phyloP scores from a whole-genome alignment of 1,140 invertebrate genomes.

The Chrysoperla carnea region DNA sequence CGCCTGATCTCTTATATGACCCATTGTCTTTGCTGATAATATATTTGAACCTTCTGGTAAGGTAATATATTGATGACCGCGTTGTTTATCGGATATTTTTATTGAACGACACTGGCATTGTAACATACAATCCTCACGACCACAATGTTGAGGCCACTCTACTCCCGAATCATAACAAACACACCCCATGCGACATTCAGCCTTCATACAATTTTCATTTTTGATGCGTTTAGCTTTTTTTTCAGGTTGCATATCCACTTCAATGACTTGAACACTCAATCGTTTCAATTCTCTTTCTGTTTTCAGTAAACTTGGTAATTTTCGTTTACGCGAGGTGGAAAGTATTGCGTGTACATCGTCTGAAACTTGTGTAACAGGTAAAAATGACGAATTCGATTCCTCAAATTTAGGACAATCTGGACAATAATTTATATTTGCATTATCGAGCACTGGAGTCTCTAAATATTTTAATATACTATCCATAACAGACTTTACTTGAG shows the following conservation, averaged over 20 bases:
- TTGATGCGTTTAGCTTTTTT: constrained; percentile 6
- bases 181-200: constrained; percentile 25
- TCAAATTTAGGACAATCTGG: not conserved
- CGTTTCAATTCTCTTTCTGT: constrained; percentile 18
- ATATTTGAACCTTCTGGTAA: constrained; percentile 9
- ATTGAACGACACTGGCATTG: constrained; percentile 18
- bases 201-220: constrained; percentile 14
- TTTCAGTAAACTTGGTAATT: constrained; percentile 3
- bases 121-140: constrained; percentile 24
- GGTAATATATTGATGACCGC: constrained; percentile 1
- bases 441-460: not conserved
- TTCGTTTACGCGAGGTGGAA: constrained; percentile 3
- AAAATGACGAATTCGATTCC: not conserved
- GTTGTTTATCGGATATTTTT: constrained; percentile 7
- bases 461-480: not conserved
- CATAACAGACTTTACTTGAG: not conserved
- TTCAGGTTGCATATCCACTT: constrained; percentile 13
- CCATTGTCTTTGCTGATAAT: constrained; percentile 15
- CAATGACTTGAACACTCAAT: constrained; percentile 22
- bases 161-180: constrained; percentile 18
- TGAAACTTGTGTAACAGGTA: no score
- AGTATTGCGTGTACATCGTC: constrained; percentile 1
- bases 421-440: not conserved
- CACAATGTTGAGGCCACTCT: constrained; percentile 21
- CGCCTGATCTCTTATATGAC: constrained; percentile 19